Percentiles rank a stretch among this genome's conserved stretches.
These are phyloP conservation scores for Trachelus tabidus DNA, from an alignment of 2,888 invertebrate genomes.

Conservation along the genomic window DNA sequence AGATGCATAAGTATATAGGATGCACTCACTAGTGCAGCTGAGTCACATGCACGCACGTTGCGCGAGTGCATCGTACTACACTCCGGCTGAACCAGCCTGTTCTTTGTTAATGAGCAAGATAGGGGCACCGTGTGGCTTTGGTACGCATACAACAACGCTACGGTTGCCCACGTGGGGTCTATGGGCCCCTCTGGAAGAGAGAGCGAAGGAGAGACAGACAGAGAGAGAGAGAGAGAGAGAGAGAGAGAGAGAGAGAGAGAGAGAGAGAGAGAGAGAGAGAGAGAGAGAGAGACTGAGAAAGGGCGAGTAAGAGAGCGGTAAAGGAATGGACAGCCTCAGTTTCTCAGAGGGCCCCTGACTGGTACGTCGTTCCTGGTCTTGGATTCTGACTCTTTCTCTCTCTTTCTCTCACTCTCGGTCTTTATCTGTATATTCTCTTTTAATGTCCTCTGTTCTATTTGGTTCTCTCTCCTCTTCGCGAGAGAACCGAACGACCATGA, in stretches of 20 bases:
- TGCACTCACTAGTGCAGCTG: no score
- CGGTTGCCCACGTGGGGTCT: slow-evolving; percentile 22
- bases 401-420: not conserved
- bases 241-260: slow-evolving; percentile 3
- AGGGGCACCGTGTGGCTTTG: slow-evolving; percentile 12
- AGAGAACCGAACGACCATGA: not conserved
- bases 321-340: not conserved
- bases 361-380: not conserved
- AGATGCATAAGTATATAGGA: no score
- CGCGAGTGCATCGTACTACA: not conserved
- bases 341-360: not conserved
- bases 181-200: slow-evolving; percentile 17
- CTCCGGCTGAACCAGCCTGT: not conserved
- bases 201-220: slow-evolving; percentile 15
- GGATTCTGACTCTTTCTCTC: not conserved
- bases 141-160: slow-evolving; percentile 6
- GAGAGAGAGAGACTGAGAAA: slow-evolving; percentile 1
- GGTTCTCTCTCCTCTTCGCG: not conserved
- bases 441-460: not conserved
- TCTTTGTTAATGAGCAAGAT: slow-evolving; percentile 18
- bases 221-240: slow-evolving; percentile 9
- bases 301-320: not conserved
- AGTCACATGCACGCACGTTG: not conserved
- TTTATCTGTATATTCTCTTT: not conserved
- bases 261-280: slow-evolving; percentile 21